Evolutionary conservation across 2,888 invertebrate genomes (phyloP).

Genomic region (Rhaphigaster nebulosa): DNA sequence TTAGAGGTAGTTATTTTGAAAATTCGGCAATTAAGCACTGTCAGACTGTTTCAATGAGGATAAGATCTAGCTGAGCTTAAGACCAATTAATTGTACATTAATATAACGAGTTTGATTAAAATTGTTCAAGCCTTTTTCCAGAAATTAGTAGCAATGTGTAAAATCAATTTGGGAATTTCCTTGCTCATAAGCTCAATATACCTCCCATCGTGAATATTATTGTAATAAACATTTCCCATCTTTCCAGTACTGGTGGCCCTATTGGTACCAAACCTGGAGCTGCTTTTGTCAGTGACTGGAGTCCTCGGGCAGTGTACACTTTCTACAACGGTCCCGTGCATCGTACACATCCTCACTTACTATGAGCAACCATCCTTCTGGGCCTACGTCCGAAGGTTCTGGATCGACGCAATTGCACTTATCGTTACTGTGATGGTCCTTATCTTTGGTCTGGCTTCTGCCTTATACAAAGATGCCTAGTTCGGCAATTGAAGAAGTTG

Average conservation of each 20-base stretch:
- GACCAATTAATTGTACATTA: too few species aligned
- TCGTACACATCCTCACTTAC: constrained; percentile 54
- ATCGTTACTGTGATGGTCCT: constrained; percentile 2
- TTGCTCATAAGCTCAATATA: too few species aligned
- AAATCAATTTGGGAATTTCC: too few species aligned
- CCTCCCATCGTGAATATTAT: too few species aligned
- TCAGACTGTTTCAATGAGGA: too few species aligned
- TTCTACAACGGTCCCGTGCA: constrained; percentile 50
- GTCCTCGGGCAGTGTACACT: constrained; percentile 53
- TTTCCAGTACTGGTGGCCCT: constrained; percentile 47
- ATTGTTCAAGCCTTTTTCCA: too few species aligned
- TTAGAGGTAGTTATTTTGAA: too few species aligned
- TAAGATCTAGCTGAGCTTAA: too few species aligned
- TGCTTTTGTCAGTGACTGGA: constrained; percentile 56
- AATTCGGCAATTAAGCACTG: too few species aligned
- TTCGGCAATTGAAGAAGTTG: neutral
- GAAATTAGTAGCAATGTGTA: too few species aligned
- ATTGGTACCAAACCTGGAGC: constrained; percentile 57
- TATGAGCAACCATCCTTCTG: constrained; percentile 32
- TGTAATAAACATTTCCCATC: too few species aligned
- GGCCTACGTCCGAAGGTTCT: constrained; percentile 44
- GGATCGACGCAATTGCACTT: neutral
- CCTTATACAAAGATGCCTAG: neutral
- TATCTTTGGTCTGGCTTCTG: neutral
- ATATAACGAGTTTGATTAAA: too few species aligned